Conservation (phyloP, 2,888 invertebrate genomes). For the Myopa testacea region DNA sequence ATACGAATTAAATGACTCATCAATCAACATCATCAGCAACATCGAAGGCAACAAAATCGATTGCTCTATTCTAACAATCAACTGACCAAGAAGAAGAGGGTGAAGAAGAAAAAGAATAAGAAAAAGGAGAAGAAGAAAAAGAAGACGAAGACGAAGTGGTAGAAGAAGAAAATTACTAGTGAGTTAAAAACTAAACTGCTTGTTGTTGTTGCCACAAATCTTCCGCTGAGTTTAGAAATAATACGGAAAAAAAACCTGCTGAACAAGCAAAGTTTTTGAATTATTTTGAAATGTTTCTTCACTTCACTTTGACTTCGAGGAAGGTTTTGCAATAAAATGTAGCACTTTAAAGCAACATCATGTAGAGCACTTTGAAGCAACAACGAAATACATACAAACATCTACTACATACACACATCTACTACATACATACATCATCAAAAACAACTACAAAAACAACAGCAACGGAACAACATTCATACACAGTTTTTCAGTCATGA, state of each 20-base stretch:
- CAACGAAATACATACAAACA: neutral
- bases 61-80: neutral
- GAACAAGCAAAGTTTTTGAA: neutral
- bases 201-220: conserved; percentile 3
- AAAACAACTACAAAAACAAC: neutral
- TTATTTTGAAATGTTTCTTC: neutral
- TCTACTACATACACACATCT: neutral
- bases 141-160: too few relatives aligned
- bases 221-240: neutral
- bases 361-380: neutral
- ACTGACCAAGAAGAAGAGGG: neutral
- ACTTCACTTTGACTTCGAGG: too few relatives aligned
- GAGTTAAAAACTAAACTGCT: neutral
- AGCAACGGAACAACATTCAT: neutral
- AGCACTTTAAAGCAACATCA: neutral
- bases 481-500: neutral
- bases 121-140: neutral
- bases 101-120: too few relatives aligned
- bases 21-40: neutral
- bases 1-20: conserved; percentile 7
- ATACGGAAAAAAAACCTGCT: neutral
- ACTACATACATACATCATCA: neutral
- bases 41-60: conserved; percentile 2
- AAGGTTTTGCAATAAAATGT: neutral
- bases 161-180: neutral